Percentiles rank a stretch among this genome's conserved stretches.
Conservation (phyloP, 1,140 invertebrate species). For the Paraescarpia echinospica region DNA sequence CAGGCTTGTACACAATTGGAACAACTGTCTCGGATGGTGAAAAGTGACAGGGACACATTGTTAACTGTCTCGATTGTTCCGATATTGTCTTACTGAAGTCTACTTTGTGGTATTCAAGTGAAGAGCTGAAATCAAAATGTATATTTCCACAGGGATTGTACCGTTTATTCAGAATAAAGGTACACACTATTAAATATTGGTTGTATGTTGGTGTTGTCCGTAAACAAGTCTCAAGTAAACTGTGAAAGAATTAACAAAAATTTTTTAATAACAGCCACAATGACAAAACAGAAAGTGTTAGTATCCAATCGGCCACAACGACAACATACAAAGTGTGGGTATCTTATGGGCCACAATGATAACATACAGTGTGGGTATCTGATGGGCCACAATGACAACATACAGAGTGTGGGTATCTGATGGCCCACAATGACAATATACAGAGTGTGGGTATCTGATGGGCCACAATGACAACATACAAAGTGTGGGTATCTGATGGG, state of each 20-base stretch:
- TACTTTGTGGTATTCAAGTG: background rate
- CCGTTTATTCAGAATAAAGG: background rate
- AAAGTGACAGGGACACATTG: no score
- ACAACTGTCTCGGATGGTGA: background rate
- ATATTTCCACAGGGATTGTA: background rate
- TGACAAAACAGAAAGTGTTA: no score
- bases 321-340: background rate
- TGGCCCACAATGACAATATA: no score
- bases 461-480: no score
- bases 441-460: no score
- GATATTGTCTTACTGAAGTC: background rate
- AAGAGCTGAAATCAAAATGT: background rate
- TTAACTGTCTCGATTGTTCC: background rate
- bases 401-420: no score
- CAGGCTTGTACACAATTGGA: background rate
- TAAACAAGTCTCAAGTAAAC: background rate
- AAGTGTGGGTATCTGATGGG: no score
- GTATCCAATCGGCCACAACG: no score
- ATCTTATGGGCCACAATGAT: no score
- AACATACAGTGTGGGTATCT: no score
- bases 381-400: no score
- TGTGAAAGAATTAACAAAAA: background rate
- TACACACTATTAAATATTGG: background rate
- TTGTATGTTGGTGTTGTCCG: background rate
- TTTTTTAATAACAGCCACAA: background rate